Evolutionary conservation across 2,113 vertebrate species (phyloP), one percentile per base, ranked within the genome.

Genomic region (Podilymbus podiceps): DNA sequence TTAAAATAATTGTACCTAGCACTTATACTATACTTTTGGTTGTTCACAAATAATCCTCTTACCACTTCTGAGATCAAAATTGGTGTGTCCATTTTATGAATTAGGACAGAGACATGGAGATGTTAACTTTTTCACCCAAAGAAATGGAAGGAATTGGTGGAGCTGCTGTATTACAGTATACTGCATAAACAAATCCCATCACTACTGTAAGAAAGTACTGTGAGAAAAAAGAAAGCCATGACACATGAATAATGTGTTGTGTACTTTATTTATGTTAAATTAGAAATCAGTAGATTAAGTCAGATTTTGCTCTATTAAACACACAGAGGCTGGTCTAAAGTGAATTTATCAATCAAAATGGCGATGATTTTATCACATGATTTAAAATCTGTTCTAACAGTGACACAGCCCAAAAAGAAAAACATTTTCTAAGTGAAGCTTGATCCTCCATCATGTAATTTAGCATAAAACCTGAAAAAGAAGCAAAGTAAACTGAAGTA

Each of bases 401-500:
- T 66, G 80, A 24, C 12, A 23, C 52, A 82, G 71, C 52, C 73
- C 49, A 75, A n/a, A 79, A 89, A 62, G 38, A 88, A 55, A 4
- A 7, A 58, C 22, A 15, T 22, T 77, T n/a, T 85, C 79, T 68
- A 93, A 78, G 85, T 38, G 76, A 78, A 75, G 83, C 88, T 80
- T 96, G 90, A 87, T 90, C 69, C 49, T 87, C 79, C 69, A 53
- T 88, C 83, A 42, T 85, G 64, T 81, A 90, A 94, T 93, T 90
- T 92, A 90, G 58, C 83, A 66, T 92, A 94, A 94, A 95, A 94
- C 76, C 83, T 69, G 44, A 42, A 59, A 90, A 95, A 92, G 91
- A 72, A 92, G 84, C 46, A 95, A 93, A 93, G 86, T 90, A 94
- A 94, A 95, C 88, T 38, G 56, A 93, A 96, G 92, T 92, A 96